Conservation (phyloP, 53 echinoderm and acorn worm genomes). For the Apostichopus leukothele region DNA sequence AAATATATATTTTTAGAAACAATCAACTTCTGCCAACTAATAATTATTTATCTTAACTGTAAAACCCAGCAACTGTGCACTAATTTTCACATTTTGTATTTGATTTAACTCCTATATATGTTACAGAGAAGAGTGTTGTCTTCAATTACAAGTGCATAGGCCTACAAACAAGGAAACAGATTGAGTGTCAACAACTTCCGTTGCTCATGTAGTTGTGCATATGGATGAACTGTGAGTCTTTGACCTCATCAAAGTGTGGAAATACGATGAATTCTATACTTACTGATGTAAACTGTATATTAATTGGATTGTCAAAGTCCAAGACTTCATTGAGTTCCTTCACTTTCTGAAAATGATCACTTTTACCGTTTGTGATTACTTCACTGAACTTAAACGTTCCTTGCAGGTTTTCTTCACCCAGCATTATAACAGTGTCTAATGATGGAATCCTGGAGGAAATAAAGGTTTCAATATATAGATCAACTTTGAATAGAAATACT, state of each 20-base stretch:
- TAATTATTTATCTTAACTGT: too few species aligned
- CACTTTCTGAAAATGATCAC: conserved; percentile 37
- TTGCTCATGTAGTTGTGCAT: background rate
- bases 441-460: conserved; percentile 21
- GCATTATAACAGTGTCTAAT: conserved; percentile 68
- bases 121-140: too few species aligned
- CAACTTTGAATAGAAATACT: background rate
- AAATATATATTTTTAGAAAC: too few species aligned
- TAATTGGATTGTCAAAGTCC: conserved; percentile 78
- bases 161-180: too few species aligned
- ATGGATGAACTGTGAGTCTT: background rate
- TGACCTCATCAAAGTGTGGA: background rate
- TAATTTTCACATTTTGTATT: too few species aligned
- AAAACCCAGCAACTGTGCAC: too few species aligned
- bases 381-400: conserved; percentile 76
- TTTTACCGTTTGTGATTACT: conserved; percentile 64
- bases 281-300: conserved; percentile 86
- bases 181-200: too few species aligned
- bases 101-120: too few species aligned
- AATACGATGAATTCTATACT: background rate
- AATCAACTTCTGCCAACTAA: too few species aligned
- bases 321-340: conserved; percentile 28
- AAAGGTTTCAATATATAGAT: background rate
- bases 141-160: too few species aligned
- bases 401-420: conserved; percentile 69